Base-by-base conservation (phyloP, 92 coral and sea anemone species). In the Bergia sp. region DNA sequence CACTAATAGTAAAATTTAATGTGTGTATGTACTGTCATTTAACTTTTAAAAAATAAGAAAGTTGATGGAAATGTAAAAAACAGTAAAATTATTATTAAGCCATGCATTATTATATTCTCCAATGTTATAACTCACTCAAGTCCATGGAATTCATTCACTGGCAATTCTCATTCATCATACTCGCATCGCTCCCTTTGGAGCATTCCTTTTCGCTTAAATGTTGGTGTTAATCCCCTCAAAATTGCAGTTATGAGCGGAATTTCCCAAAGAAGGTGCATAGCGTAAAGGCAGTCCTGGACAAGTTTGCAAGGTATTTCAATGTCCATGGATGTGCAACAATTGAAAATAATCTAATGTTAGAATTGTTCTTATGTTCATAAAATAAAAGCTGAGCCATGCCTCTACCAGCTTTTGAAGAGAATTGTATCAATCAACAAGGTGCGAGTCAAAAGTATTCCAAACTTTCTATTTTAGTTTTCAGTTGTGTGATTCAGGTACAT, bases 211-310 rank as follows among this genome's bases (percentile, higher is more conserved):
- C 5, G 67, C 66, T 44, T 23, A 67, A 71, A 11, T 10, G 3
- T 84, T 72, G 78, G 44, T 84, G 87, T 67, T 69, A 84, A 84
- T 84, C 64, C 87, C 86, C 87, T 84, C 78, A 71, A 71, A 61
- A 36, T 84, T 84, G 67, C 87, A 84, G 87, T 84, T 84, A 84
- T 49, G 87, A 84, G 79, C 87, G 77, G 58, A 72, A 84, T 84
- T 84, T 84, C 43, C 87, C 87, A 15, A 84, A 84, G 78, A 84
- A 84, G 87, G 87, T 84, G 58, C 87, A 84, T 84, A 84, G 87
- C 29, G 79, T 84, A 71, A 84, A 84, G 87, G 78, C 87, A 15
- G 87, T 84, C 87, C 45, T 84, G 78, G 87, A 84, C 87, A 84
- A 84, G 87, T 84, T 44, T 21, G 77, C 87, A 84, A 84, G 87